Percentiles rank a stretch among this genome's conserved stretches.
These are phyloP conservation scores for Diloba caeruleocephala DNA, from an alignment of 2,888 invertebrate species.

Conservation along the genomic window DNA sequence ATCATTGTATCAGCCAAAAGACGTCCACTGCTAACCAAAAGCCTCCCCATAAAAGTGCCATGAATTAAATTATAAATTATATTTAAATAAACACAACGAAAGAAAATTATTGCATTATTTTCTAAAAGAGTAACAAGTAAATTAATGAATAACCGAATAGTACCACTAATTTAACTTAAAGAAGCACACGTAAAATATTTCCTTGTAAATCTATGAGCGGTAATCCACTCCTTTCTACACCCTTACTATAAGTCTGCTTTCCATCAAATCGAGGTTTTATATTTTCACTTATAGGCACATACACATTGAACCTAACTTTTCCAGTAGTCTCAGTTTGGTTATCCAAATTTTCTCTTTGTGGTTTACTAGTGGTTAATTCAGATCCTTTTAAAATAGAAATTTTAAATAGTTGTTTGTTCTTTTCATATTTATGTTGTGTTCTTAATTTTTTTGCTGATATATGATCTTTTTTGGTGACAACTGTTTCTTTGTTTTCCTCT, in stretches of 20 bases:
- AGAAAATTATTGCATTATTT: no score
- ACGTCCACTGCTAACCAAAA: no score
- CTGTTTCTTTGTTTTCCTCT: neutral
- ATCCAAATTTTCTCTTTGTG: neutral
- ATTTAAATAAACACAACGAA: no score
- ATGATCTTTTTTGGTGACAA: neutral
- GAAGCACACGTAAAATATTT: conserved; percentile 15
- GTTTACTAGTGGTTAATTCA: neutral
- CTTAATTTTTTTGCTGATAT: conserved; percentile 1
- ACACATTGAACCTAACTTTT: conserved; percentile 10
- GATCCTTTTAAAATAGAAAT: neutral
- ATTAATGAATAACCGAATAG: no score
- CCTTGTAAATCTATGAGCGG: conserved; percentile 23
- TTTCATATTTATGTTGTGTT: neutral
- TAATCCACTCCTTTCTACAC: conserved; percentile 23
- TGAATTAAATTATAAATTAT: no score
- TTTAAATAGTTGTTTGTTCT: conserved; percentile 1
- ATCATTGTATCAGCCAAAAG: no score
- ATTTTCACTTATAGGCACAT: conserved; percentile 49
- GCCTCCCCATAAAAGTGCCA: no score
- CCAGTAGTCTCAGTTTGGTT: conserved; percentile 12
- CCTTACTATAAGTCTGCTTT: conserved; percentile 9
- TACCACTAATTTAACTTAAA: conserved; percentile 1
- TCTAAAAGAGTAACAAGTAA: no score
- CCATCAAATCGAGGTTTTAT: neutral